Evolutionary conservation across 2,888 invertebrate genomes (phyloP).

Genomic region (Gastracanthus pulcherrimus): DNA sequence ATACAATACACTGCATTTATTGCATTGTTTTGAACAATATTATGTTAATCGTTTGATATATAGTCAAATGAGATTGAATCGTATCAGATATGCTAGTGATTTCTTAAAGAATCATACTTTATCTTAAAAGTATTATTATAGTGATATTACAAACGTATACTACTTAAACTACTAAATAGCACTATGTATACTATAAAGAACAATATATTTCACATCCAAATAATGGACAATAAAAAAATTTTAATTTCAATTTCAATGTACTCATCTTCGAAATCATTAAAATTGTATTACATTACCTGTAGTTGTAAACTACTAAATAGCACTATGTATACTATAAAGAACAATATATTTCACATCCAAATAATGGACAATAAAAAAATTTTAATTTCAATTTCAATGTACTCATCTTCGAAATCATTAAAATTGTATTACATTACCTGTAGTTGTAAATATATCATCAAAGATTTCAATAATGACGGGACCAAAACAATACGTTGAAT

Average conservation of each 20-base stretch:
- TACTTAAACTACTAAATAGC: neutral
- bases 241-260: neutral
- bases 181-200: no score
- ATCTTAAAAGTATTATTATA: no score
- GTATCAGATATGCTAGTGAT: no score
- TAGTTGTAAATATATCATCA: constrained; percentile 86
- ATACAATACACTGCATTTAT: no score
- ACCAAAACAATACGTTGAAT: constrained; percentile 90
- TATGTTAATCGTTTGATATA: no score
- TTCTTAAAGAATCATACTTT: no score
- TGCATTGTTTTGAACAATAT: no score
- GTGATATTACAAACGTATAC: no score
- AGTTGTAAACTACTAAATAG: constrained; percentile 76
- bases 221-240: neutral
- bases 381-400: neutral
- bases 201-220: neutral
- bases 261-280: neutral
- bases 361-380: neutral
- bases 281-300: constrained; percentile 72
- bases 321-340: no score
- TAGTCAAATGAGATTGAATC: no score
- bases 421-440: constrained; percentile 72
- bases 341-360: neutral
- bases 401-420: no score
- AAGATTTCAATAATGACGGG: constrained; percentile 88